Percentiles rank a stretch among this genome's conserved stretches.
These are phyloP conservation scores for Andrena praecox DNA, from an alignment of 2,888 invertebrate genomes.

Conservation along the genomic window DNA sequence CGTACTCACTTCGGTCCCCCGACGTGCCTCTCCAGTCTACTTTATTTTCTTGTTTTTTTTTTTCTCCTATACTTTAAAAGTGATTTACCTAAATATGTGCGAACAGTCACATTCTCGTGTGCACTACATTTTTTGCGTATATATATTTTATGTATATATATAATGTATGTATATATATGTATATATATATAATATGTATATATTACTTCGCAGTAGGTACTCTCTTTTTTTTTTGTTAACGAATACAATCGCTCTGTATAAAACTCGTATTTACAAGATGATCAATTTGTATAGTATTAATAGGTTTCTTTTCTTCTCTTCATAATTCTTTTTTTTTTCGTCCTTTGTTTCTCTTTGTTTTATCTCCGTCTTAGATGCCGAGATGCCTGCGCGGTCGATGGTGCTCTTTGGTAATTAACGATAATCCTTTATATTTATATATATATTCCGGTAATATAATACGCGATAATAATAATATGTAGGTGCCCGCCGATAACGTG, in stretches of 20 bases:
- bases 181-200: constrained; percentile 74
- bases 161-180: constrained; percentile 72
- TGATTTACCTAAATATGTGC: constrained; percentile 82
- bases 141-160: constrained; percentile 73
- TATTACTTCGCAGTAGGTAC: constrained; percentile 79
- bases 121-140: constrained; percentile 79
- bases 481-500: constrained; percentile 74
- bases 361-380: constrained; percentile 48
- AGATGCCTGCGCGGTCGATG: constrained; percentile 64
- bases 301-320: constrained; percentile 64
- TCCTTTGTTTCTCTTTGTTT: constrained; percentile 46
- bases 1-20: constrained; percentile 65
- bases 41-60: constrained; percentile 62
- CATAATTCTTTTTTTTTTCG: constrained; percentile 42
- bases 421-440: constrained; percentile 60
- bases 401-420: constrained; percentile 64
- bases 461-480: constrained; percentile 67
- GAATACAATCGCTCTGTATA: constrained; percentile 84
- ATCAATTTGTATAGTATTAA: constrained; percentile 77
- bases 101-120: constrained; percentile 83
- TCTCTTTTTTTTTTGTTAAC: constrained; percentile 73
- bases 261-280: constrained; percentile 84
- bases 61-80: constrained; percentile 75
- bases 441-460: constrained; percentile 55
- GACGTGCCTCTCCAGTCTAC: constrained; percentile 71